A percentile compares a stretch with the other conserved stretches of the same genome.
These are phyloP conservation scores for Thalassophryne amazonica DNA, from an alignment of 2,797 vertebrate genomes.

Conservation along the genomic window DNA sequence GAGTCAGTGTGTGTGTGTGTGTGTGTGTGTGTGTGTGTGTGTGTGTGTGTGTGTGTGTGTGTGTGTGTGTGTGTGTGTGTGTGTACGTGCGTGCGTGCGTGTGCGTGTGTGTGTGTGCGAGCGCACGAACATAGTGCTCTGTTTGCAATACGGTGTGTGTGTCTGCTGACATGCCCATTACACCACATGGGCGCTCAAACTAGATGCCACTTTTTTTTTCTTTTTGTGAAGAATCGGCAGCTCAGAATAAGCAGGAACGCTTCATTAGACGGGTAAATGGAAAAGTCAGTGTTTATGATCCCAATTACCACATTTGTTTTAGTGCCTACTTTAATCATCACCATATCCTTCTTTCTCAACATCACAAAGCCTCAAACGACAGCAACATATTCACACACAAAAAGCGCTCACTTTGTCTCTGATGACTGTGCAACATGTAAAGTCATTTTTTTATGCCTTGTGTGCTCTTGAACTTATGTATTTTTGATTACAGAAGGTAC, in stretches of 20 bases:
- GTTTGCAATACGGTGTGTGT: no score
- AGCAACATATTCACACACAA: slow-evolving; percentile 6
- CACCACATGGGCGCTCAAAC: no score
- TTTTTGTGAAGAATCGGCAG: slow-evolving; percentile 48
- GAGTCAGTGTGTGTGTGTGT: no score
- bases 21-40: no score
- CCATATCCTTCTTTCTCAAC: slow-evolving; percentile 58
- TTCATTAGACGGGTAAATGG: slow-evolving; percentile 69
- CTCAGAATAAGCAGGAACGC: slow-evolving; percentile 59
- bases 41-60: no score
- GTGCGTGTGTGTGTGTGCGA: no score
- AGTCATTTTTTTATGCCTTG: slow-evolving; percentile 4
- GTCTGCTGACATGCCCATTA: no score
- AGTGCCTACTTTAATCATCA: slow-evolving; percentile 73
- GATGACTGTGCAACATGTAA: slow-evolving; percentile 3
- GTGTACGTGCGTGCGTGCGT: no score
- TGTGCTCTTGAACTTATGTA: background rate
- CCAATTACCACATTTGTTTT: slow-evolving; percentile 76
- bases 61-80: no score
- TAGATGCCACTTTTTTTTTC: slow-evolving; percentile 33
- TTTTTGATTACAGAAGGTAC: background rate
- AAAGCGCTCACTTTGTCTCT: slow-evolving; percentile 15
- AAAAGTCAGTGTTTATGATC: slow-evolving; percentile 80
- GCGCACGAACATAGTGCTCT: no score
- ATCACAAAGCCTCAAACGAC: slow-evolving; percentile 40